phyloP scores from a whole-genome alignment of 2,797 vertebrate species.

The Callimico goeldii region DNA sequence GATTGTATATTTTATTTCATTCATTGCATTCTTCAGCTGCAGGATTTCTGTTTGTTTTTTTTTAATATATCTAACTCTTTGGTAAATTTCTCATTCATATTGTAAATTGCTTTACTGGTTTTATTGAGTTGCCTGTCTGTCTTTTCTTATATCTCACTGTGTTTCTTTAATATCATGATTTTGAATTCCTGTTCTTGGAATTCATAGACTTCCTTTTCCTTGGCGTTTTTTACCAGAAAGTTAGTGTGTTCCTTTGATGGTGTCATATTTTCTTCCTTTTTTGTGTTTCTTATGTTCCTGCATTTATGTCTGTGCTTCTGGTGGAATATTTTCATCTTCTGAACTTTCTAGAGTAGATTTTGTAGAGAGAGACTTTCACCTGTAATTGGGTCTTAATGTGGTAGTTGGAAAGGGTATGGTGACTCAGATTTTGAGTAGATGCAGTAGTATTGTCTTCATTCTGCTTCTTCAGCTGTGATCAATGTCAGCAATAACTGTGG shows the following conservation, averaged over 20 bases:
- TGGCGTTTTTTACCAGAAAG: background rate
- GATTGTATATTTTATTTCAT: background rate
- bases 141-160: background rate
- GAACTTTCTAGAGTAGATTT: background rate
- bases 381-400: background rate
- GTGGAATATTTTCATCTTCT: background rate
- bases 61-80: background rate
- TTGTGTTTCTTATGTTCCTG: background rate
- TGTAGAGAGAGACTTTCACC: background rate
- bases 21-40: background rate
- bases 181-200: background rate
- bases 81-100: background rate
- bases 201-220: background rate
- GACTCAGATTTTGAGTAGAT: background rate
- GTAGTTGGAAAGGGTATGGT: background rate
- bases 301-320: background rate
- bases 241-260: background rate
- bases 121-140: background rate
- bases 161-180: background rate
- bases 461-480: background rate
- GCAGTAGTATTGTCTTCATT: background rate
- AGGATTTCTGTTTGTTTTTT: background rate
- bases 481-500: background rate
- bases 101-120: background rate
- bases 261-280: background rate